Conservation (phyloP, 2,888 invertebrate genomes). For the Caradrina clavipalpis region DNA sequence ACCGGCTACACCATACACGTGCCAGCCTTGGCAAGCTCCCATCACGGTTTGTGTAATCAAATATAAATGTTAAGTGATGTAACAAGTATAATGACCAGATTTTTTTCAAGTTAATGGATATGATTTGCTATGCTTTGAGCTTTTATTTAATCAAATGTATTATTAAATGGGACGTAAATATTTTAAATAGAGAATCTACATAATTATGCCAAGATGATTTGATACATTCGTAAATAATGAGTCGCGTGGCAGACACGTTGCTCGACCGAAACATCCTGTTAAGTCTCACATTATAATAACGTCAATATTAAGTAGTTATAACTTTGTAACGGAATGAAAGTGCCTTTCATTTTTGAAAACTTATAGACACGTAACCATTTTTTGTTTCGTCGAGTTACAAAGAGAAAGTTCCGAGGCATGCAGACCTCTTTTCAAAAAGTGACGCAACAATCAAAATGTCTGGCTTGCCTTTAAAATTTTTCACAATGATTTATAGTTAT, state of each 20-base stretch:
- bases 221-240: background rate
- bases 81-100: background rate
- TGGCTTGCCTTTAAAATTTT: slow-evolving; percentile 16
- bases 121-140: background rate
- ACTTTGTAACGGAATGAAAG: background rate
- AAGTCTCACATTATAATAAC: slow-evolving; percentile 11
- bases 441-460: slow-evolving; percentile 48
- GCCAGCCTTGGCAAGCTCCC: slow-evolving; percentile 36
- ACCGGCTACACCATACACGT: slow-evolving; percentile 28
- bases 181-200: background rate
- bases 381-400: slow-evolving; percentile 45
- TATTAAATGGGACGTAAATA: background rate
- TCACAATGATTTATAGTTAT: slow-evolving; percentile 10
- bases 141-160: too few relatives aligned
- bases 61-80: slow-evolving; percentile 24
- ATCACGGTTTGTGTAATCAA: slow-evolving; percentile 28
- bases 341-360: slow-evolving; percentile 37
- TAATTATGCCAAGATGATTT: background rate
- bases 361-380: slow-evolving; percentile 30
- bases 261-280: slow-evolving; percentile 1
- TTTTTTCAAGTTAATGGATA: background rate
- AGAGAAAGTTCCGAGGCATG: slow-evolving; percentile 51
- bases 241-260: slow-evolving; percentile 4
- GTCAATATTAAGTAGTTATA: background rate
- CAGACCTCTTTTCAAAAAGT: slow-evolving; percentile 44